These are phyloP conservation scores for Sitta europaea DNA, from an alignment of 2,113 vertebrate species.

Conservation along the genomic window DNA sequence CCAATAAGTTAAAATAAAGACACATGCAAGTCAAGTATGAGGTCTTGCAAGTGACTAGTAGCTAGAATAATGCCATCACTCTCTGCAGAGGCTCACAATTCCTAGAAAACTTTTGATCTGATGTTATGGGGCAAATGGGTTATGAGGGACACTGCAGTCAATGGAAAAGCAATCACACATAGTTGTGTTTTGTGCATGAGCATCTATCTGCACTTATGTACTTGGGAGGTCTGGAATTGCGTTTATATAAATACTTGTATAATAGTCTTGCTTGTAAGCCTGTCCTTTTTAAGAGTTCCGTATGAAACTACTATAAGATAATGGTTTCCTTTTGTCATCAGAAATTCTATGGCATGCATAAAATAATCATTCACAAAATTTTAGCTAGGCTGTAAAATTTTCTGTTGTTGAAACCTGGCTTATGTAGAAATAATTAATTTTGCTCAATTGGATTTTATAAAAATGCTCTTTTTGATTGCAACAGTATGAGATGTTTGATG, in stretches of 20 bases:
- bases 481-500: not conserved
- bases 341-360: not conserved
- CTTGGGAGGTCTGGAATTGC: not conserved
- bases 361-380: not conserved
- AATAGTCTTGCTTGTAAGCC: not conserved
- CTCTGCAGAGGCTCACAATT: not conserved
- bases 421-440: conserved; percentile 29
- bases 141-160: not conserved
- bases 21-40: not conserved
- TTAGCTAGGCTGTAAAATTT: not conserved
- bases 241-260: not conserved
- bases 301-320: not conserved
- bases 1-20: no score
- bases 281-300: not conserved
- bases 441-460: conserved; percentile 35
- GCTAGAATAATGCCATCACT: not conserved
- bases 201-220: not conserved
- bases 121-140: not conserved
- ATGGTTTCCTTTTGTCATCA: not conserved
- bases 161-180: rapidly evolving
- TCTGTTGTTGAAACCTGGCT: not conserved
- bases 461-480: not conserved
- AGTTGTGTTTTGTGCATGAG: not conserved
- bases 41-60: not conserved
- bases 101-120: not conserved